phyloP scores from a whole-genome alignment of 2,113 vertebrate species.

The Cisticola juncidis region DNA sequence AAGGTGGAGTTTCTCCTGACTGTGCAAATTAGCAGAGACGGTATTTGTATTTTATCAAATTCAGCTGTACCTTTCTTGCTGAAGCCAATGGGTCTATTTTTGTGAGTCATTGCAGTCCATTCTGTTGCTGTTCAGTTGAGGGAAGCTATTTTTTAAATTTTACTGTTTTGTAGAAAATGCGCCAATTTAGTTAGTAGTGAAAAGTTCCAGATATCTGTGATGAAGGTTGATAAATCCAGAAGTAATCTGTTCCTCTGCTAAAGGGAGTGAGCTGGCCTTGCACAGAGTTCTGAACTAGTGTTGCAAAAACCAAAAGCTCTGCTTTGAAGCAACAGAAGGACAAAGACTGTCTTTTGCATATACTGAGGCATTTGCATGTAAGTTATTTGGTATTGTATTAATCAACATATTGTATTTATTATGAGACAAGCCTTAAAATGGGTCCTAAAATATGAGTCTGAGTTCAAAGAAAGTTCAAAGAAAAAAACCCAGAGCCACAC shows the following conservation, averaged over 20 bases:
- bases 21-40: neutral
- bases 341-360: neutral
- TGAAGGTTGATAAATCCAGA: neutral
- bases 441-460: neutral
- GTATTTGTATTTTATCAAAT: neutral
- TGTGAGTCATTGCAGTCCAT: neutral
- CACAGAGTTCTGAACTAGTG: fast-evolving
- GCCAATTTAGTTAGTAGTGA: neutral
- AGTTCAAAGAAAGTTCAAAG: neutral
- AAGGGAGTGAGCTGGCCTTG: neutral
- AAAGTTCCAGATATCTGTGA: neutral
- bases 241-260: neutral
- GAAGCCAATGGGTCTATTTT: neutral
- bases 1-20: slow-evolving; percentile 10
- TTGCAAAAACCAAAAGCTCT: neutral
- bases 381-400: neutral
- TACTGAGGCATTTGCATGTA: neutral
- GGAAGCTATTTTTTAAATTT: slow-evolving; percentile 7
- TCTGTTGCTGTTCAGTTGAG: slow-evolving; percentile 13
- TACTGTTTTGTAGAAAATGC: neutral
- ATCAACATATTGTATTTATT: neutral
- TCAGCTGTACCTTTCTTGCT: neutral
- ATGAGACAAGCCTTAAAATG: neutral
- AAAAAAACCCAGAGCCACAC: neutral
- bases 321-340: neutral